Percentiles rank a stretch among this genome's conserved stretches.
Conservation (phyloP, 2,797 vertebrate genomes). For the Lerista edwardsae region DNA sequence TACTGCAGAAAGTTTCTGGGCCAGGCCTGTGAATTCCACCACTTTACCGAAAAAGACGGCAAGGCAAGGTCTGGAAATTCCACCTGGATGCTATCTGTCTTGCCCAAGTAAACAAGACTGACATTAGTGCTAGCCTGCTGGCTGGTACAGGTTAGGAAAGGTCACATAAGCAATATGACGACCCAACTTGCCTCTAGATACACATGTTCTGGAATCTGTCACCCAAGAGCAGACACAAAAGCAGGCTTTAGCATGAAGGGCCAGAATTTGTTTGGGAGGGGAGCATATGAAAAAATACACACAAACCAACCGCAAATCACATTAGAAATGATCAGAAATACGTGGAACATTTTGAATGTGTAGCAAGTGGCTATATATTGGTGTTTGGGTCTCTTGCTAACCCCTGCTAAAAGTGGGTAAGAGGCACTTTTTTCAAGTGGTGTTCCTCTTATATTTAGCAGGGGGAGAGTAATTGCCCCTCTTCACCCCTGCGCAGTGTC, state of each 20-base stretch:
- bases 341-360: conserved; percentile 40
- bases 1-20: conserved; percentile 27
- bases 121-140: conserved; percentile 93
- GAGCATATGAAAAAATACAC: conserved; percentile 62
- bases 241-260: conserved; percentile 69
- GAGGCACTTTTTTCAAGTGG: no score
- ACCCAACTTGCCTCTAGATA: conserved; percentile 89
- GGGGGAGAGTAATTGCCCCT: no score
- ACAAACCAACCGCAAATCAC: conserved; percentile 46
- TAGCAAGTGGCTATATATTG: conserved; percentile 16
- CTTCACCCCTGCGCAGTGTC: no score
- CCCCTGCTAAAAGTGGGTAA: no score
- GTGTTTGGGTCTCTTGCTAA: conserved; percentile 8
- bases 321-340: conserved; percentile 61
- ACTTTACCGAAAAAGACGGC: conserved; percentile 31
- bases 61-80: conserved; percentile 73
- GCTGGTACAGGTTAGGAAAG: conserved; percentile 91
- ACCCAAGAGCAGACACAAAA: conserved; percentile 82
- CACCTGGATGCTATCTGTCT: conserved; percentile 99
- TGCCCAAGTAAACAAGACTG: conserved; percentile 94
- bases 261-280: conserved; percentile 64
- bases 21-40: conserved; percentile 55
- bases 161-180: conserved; percentile 93
- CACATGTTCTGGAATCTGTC: conserved; percentile 96
- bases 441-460: no score